Evolutionary conservation across 1,140 invertebrate genomes (phyloP).

Genomic region (Samia ricini): DNA sequence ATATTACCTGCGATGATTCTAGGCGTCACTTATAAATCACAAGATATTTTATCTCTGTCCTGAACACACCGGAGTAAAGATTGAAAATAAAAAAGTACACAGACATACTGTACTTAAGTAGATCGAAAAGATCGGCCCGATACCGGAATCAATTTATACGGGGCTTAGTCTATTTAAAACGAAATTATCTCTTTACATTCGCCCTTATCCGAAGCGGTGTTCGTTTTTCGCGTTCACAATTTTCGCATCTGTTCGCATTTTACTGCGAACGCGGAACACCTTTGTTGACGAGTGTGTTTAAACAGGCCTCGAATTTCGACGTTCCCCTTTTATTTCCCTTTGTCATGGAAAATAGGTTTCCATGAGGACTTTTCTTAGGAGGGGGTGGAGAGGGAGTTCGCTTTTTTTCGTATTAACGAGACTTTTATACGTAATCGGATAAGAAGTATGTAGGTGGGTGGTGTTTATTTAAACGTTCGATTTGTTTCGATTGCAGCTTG

Average conservation of each 20-base stretch:
- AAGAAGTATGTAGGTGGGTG: too few species aligned
- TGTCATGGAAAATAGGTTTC: constrained; percentile 1
- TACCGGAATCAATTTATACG: neutral
- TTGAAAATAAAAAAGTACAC: too few species aligned
- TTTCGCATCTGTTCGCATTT: neutral
- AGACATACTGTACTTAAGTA: neutral
- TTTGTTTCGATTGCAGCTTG: neutral
- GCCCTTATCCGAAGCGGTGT: neutral
- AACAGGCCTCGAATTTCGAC: neutral
- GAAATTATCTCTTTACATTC: neutral
- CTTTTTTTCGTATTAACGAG: neutral
- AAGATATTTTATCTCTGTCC: too few species aligned
- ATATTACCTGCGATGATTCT: too few species aligned
- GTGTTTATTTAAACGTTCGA: neutral
- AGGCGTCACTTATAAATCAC: too few species aligned
- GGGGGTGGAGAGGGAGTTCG: too few species aligned
- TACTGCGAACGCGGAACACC: neutral
- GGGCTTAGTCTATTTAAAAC: neutral
- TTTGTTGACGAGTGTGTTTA: neutral
- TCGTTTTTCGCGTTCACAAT: neutral
- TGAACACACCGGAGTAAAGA: too few species aligned
- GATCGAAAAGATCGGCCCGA: neutral
- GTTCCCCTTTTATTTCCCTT: neutral
- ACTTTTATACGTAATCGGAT: neutral
- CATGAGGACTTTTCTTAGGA: neutral